phyloP scores from a whole-genome alignment of 1,140 invertebrate species.

The Pogonomyrmex californicus region DNA sequence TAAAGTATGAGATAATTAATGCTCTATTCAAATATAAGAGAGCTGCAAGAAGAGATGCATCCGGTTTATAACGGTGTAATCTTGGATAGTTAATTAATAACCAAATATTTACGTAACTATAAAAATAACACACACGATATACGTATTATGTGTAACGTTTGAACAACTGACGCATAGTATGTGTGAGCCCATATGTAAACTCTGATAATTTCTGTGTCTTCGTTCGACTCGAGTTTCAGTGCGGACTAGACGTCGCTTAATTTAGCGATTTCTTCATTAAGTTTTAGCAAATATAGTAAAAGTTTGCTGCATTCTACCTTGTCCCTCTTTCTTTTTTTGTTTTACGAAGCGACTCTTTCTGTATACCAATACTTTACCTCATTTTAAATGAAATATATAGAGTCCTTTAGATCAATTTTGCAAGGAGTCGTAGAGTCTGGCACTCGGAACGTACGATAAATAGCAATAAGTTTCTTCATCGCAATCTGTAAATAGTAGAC shows the following conservation, averaged over 20 bases:
- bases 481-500: slow-evolving; percentile 77
- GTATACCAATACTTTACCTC: slow-evolving; percentile 61
- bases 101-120: slow-evolving; percentile 18
- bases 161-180: slow-evolving; percentile 36
- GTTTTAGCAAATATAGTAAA: slow-evolving; percentile 44
- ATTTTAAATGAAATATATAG: slow-evolving; percentile 29
- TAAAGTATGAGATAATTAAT: slow-evolving; percentile 15
- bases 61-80: neutral
- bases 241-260: neutral
- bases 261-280: slow-evolving; percentile 3
- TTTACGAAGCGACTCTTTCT: slow-evolving; percentile 39
- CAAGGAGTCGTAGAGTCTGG: slow-evolving; percentile 68
- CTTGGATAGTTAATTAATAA: slow-evolving; percentile 41
- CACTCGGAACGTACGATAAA: slow-evolving; percentile 61
- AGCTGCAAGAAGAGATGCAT: slow-evolving; percentile 11
- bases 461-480: slow-evolving; percentile 68
- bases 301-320: slow-evolving; percentile 10
- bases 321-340: slow-evolving; percentile 22
- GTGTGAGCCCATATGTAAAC: slow-evolving; percentile 22
- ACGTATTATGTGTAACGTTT: slow-evolving; percentile 24
- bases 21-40: slow-evolving; percentile 5
- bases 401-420: slow-evolving; percentile 32
- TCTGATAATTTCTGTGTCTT: slow-evolving; percentile 10
- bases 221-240: slow-evolving; percentile 21
- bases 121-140: slow-evolving; percentile 25